Conservation (phyloP, 2,113 vertebrate genomes). For the Gyps fulvus region DNA sequence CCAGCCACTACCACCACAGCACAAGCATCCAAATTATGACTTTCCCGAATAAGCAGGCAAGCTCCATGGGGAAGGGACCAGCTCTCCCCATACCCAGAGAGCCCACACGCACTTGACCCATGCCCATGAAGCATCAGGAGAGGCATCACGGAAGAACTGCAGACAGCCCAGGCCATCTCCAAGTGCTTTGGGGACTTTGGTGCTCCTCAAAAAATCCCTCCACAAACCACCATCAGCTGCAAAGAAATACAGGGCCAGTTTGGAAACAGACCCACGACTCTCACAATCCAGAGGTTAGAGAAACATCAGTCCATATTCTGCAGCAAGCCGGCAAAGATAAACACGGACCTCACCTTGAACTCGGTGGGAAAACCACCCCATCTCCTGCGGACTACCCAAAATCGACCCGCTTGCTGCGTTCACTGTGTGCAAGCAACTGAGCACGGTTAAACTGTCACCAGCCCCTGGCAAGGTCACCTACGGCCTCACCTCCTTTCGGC, state of each 20-base stretch:
- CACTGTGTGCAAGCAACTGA: background rate
- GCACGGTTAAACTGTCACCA: background rate
- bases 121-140: background rate
- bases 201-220: background rate
- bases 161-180: background rate
- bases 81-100: background rate
- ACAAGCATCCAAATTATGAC: background rate
- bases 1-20: fast-evolving
- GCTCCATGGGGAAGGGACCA: background rate
- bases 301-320: background rate
- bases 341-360: background rate
- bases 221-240: background rate
- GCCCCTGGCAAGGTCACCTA: background rate
- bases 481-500: background rate
- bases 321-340: background rate
- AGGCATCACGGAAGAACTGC: fast-evolving
- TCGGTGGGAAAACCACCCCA: too few relatives aligned
- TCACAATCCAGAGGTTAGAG: fast-evolving
- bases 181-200: background rate
- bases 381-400: background rate
- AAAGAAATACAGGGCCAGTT: background rate
- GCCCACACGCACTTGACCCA: fast-evolving
- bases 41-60: fast-evolving
- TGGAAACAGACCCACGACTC: fast-evolving
- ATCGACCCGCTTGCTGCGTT: fast-evolving